A percentile compares a stretch with the other conserved stretches of the same genome.
phyloP scores from a whole-genome alignment of 2,797 vertebrate genomes.

The Decapterus maruadsi region DNA sequence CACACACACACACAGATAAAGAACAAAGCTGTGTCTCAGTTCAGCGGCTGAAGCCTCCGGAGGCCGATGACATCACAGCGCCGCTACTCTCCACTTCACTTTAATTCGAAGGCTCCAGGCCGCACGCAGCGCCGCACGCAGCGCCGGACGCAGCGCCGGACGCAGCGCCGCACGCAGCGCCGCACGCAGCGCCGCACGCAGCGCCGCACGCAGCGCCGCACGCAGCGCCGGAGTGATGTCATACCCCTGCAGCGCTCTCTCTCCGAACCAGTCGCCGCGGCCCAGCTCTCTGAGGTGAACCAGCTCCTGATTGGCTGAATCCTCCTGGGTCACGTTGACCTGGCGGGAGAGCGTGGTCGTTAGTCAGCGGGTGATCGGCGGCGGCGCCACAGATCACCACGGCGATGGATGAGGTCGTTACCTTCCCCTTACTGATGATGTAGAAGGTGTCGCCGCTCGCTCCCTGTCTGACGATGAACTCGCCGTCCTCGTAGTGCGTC shows the following conservation, averaged over 20 bases:
- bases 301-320: slow-evolving; percentile 86
- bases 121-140: no score
- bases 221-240: no score
- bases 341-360: slow-evolving; percentile 22
- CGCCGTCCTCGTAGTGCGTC: slow-evolving; percentile 97
- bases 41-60: no score
- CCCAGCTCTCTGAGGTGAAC: slow-evolving; percentile 89
- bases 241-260: slow-evolving; percentile 92
- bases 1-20: slow-evolving; percentile 9
- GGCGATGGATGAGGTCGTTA: slow-evolving; percentile 44
- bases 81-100: no score
- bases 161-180: no score
- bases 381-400: not conserved
- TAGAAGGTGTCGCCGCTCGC: slow-evolving; percentile 99
- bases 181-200: no score
- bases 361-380: not conserved
- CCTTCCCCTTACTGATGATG: slow-evolving; percentile 99
- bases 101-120: no score
- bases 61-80: no score
- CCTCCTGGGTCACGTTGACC: slow-evolving; percentile 78
- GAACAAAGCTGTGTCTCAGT: no score
- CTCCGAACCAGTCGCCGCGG: slow-evolving; percentile 94
- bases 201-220: no score
- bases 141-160: no score
- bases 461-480: slow-evolving; percentile 98